These are phyloP conservation scores for Campylorhamphus procurvoides DNA, from an alignment of 2,113 vertebrate species.

Conservation along the genomic window DNA sequence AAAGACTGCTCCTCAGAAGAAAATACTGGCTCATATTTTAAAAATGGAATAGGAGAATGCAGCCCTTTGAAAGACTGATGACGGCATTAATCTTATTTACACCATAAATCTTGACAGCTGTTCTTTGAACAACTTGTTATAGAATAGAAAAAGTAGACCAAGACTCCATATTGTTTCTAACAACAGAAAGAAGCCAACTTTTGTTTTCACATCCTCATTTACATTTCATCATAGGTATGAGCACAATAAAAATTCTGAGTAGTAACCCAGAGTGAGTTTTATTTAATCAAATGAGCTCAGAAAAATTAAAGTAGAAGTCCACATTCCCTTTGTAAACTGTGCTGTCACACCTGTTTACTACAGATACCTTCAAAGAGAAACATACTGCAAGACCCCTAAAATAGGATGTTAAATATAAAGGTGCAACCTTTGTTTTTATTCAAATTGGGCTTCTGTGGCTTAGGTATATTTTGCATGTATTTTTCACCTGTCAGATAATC, in stretches of 20 bases:
- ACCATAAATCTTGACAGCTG: neutral
- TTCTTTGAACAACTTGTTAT: neutral
- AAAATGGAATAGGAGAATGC: neutral
- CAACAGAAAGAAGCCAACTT: neutral
- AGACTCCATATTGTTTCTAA: neutral
- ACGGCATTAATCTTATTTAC: neutral
- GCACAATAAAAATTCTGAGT: neutral
- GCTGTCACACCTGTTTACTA: neutral
- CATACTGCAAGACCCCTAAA: neutral
- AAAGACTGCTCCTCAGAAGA: neutral
- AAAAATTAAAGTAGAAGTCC: constrained; percentile 20
- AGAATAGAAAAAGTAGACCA: neutral
- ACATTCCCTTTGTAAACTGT: constrained; percentile 16
- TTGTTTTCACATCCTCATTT: neutral
- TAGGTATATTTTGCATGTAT: constrained; percentile 21
- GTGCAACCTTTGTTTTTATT: constrained; percentile 40
- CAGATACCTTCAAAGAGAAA: neutral
- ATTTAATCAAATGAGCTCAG: neutral
- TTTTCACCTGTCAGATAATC: constrained; percentile 60
- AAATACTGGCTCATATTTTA: neutral
- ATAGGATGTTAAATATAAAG: constrained; percentile 41
- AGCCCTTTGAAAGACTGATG: neutral
- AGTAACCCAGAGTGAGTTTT: neutral
- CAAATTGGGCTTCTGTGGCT: constrained; percentile 37
- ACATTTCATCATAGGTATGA: neutral